phyloP scores from a whole-genome alignment of 2,888 invertebrate species.

The Bugulina stolonifera region DNA sequence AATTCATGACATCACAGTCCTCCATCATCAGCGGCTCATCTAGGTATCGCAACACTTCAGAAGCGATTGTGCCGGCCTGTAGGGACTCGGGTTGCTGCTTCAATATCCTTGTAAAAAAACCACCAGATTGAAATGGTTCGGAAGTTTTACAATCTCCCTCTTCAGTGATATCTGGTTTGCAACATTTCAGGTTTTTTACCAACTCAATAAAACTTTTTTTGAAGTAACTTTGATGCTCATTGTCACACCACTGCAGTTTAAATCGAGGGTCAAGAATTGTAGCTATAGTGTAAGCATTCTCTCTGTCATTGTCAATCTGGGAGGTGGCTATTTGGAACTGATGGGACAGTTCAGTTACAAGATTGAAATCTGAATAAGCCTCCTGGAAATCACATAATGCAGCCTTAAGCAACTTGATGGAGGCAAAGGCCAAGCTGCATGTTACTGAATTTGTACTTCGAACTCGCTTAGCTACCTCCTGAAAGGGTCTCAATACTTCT shows the following conservation, averaged over 20 bases:
- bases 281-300: not conserved
- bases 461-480: constrained; percentile 10
- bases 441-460: not conserved
- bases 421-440: constrained; percentile 15
- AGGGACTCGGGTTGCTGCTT: constrained; percentile 18
- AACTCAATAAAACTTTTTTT: constrained; percentile 5
- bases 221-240: not conserved
- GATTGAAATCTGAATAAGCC: not conserved
- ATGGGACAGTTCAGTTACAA: not conserved
- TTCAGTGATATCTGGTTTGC: not conserved
- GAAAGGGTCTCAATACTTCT: constrained; percentile 19
- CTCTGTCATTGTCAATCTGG: not conserved
- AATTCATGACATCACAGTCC: constrained; percentile 11
- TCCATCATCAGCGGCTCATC: constrained; percentile 14
- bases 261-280: constrained; percentile 18
- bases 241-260: constrained; percentile 21
- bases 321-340: not conserved
- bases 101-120: constrained; percentile 23
- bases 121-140: not conserved
- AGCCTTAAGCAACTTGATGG: constrained; percentile 12
- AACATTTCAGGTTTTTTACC: not conserved
- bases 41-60: not conserved
- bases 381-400: not conserved
- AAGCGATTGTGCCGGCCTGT: constrained; percentile 1
- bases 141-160: not conserved